phyloP scores from a whole-genome alignment of 2,888 invertebrate species.

The Oscheius onirici region DNA sequence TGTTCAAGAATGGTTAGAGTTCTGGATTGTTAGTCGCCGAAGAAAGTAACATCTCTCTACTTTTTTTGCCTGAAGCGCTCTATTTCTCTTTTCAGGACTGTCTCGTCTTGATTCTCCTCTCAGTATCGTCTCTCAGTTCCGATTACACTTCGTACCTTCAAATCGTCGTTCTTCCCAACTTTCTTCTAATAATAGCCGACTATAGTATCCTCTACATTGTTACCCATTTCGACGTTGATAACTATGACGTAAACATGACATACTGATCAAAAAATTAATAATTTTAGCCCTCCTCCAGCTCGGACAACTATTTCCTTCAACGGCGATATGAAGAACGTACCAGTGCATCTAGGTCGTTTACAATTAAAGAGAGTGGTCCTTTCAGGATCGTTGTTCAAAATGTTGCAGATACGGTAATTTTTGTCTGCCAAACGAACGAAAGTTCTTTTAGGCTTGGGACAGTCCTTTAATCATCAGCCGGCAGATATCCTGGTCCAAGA shows the following conservation, averaged over 20 bases:
- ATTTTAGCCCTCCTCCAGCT: background rate
- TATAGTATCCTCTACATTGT: background rate
- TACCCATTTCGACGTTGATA: constrained; percentile 6
- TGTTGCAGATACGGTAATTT: background rate
- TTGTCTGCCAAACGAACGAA: background rate
- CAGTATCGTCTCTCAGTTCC: background rate
- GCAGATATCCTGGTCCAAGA: constrained; percentile 9
- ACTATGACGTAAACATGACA: background rate
- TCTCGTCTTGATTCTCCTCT: background rate
- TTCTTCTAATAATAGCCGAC: background rate
- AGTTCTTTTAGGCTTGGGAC: background rate
- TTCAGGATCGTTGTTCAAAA: constrained; percentile 13
- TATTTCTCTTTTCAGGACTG: constrained; percentile 16
- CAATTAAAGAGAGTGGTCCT: constrained; percentile 8
- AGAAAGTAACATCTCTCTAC: no score
- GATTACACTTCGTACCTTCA: background rate
- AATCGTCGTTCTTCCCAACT: background rate
- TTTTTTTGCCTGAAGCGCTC: no score
- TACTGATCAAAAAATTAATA: background rate
- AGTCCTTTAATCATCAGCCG: background rate
- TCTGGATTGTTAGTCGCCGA: no score
- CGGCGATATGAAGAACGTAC: background rate
- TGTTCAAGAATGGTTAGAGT: no score
- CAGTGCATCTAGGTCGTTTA: background rate
- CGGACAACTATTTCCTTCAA: constrained; percentile 4